Base-by-base conservation (phyloP, 2,888 invertebrate species). In the Perizoma affinitatum region DNA sequence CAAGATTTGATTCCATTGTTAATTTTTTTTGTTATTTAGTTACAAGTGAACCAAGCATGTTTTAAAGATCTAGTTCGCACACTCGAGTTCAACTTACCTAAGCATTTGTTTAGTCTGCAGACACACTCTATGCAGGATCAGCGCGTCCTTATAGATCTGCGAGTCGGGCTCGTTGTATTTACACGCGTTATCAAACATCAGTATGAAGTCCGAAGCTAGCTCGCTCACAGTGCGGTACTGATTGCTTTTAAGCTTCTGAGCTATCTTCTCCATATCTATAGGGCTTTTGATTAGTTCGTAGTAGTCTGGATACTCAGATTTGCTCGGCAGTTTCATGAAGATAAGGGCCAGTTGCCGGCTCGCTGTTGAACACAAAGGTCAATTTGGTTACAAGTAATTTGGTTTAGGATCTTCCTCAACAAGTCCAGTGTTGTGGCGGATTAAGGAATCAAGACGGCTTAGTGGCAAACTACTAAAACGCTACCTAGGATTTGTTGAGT, bases 161-260 rank as follows among this genome's bases (percentile, higher is more conserved):
- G 98, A 98, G 80, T 98, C 98, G 0, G 99, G 98, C 80, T 99
- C 99, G 83, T 99, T 99, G 80, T 98, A 99, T 81, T 97, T 98
- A 92, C 98, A 98, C 0, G 99, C 98, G 83, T 99, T 99, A 76
- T 98, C 98, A 73, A 98, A 96, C 98, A 99, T 98, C 51, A 98
- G 89, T 72, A 97, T 94, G 72, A 99, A 96, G 87, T 99, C 99
- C 0, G 96, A 94, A 0, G 97, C 96, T 54, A 99, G 86, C 67
- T 98, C 98, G 70, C 98, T 98, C 34, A 98, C 93, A 22, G 94
- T 95, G 51, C 95, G 95, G 80, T 98, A 99, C 0, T 88, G 88
- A 61, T 93, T 94, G 65, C 94, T 95, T 84, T 97, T 97, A 38
- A 97, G 87, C 76, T 97, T 97, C 58, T 96, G 96, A 0, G 97